Percentiles rank a stretch among this genome's conserved stretches.
Evolutionary conservation across 2,797 vertebrate genomes (phyloP).

Genomic region (Myiotriccus ornatus): DNA sequence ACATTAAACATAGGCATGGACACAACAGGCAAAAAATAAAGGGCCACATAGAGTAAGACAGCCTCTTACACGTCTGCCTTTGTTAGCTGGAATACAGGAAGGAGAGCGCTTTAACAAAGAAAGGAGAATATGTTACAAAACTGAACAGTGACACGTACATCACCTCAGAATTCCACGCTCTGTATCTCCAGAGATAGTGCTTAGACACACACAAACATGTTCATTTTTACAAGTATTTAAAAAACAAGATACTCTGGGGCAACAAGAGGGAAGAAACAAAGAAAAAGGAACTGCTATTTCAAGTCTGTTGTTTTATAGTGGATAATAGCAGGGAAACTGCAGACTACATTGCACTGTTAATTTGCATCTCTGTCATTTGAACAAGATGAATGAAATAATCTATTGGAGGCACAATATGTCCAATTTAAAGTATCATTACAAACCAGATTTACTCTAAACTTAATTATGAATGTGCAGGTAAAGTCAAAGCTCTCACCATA

Average conservation of each 20-base stretch:
- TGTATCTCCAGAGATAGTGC: not conserved
- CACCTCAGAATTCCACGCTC: not conserved
- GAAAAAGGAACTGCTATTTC: not conserved
- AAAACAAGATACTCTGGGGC: not conserved
- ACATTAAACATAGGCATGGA: constrained; percentile 70
- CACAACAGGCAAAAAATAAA: constrained; percentile 73
- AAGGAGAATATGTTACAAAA: constrained; percentile 80
- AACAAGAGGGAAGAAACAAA: not conserved
- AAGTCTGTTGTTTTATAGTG: not conserved
- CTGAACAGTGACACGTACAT: constrained; percentile 20
- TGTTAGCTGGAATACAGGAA: constrained; percentile 92
- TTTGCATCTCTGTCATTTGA: not conserved
- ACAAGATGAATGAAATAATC: not conserved
- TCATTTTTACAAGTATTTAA: not conserved
- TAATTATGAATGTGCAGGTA: not conserved
- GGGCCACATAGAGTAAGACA: constrained; percentile 71
- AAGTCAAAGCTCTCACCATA: not conserved
- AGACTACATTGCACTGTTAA: not conserved
- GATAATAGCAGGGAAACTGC: not conserved
- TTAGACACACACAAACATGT: constrained; percentile 26
- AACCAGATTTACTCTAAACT: not conserved
- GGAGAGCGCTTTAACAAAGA: constrained; percentile 91
- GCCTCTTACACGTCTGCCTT: constrained; percentile 99
- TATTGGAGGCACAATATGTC: not conserved
- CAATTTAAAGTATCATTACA: not conserved